These are phyloP conservation scores for Meiosimyza decipiens DNA, from an alignment of 2,888 invertebrate species.

Conservation along the genomic window DNA sequence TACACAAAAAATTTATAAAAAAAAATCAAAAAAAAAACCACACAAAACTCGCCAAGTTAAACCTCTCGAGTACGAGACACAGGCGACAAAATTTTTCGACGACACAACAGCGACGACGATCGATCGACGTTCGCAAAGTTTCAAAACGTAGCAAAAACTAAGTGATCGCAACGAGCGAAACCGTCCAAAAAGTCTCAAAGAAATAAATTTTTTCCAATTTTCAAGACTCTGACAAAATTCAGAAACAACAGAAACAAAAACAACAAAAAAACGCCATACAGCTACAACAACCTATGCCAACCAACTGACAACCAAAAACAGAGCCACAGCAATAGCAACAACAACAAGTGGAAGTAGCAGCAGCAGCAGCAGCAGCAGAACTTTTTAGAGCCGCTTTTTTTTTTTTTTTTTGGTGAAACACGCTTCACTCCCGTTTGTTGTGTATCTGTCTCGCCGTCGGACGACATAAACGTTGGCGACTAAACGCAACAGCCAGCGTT, in stretches of 20 bases:
- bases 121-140: conserved; percentile 20
- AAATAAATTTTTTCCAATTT: conserved; percentile 8
- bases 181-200: conserved; percentile 19
- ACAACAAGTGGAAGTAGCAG: neutral
- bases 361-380: neutral
- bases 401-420: conserved; percentile 7
- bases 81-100: conserved; percentile 8
- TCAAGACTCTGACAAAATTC: conserved; percentile 9
- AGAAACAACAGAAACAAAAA: conserved; percentile 1
- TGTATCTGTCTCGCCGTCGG: conserved; percentile 6
- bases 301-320: neutral
- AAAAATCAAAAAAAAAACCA: neutral
- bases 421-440: neutral
- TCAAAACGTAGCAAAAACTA: conserved; percentile 32
- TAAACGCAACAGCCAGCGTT: neutral
- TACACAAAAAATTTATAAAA: too few relatives aligned
- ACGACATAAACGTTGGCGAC: conserved; percentile 15
- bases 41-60: conserved; percentile 7
- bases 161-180: neutral
- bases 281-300: neutral
- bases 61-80: neutral
- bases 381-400: conserved; percentile 11
- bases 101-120: neutral
- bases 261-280: too few relatives aligned
- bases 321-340: neutral